phyloP scores from a whole-genome alignment of 1,140 invertebrate genomes.

The Zaprionus ornatus region DNA sequence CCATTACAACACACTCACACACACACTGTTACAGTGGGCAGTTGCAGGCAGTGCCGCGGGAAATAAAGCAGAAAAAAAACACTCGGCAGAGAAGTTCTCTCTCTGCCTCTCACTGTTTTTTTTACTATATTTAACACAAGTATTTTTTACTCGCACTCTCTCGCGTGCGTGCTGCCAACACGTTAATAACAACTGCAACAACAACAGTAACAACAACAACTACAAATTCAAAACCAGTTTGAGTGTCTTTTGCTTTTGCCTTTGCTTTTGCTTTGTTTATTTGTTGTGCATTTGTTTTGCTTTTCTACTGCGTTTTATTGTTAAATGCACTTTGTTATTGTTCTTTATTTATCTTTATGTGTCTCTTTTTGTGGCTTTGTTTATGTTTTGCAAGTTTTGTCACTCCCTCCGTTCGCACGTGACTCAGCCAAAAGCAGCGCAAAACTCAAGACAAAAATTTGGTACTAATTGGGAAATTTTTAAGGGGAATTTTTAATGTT shows the following conservation, averaged over 20 bases:
- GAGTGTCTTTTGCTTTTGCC: slow-evolving; percentile 40
- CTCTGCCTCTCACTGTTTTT: background rate
- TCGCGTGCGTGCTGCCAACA: slow-evolving; percentile 28
- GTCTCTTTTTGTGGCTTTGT: background rate
- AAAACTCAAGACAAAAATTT: slow-evolving; percentile 29
- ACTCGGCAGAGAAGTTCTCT: background rate
- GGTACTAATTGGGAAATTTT: slow-evolving; percentile 5
- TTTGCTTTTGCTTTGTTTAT: slow-evolving; percentile 15
- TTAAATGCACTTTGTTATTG: slow-evolving; percentile 44
- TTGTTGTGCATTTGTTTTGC: slow-evolving; percentile 18
- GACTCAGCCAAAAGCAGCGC: slow-evolving; percentile 31
- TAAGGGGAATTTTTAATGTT: no score
- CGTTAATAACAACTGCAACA: slow-evolving; percentile 18
- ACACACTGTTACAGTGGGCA: background rate
- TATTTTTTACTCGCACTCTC: background rate
- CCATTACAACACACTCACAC: background rate
- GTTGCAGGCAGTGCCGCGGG: background rate
- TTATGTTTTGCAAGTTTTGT: slow-evolving; percentile 1
- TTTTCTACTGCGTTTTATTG: slow-evolving; percentile 17
- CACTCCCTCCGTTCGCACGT: slow-evolving; percentile 29
- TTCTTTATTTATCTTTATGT: background rate
- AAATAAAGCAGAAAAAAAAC: background rate
- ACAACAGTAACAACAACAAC: slow-evolving; percentile 49
- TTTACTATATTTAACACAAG: background rate
- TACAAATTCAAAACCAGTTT: slow-evolving; percentile 66